Conservation (phyloP, 2,113 vertebrate species). For the Thymallus thymallus region DNA sequence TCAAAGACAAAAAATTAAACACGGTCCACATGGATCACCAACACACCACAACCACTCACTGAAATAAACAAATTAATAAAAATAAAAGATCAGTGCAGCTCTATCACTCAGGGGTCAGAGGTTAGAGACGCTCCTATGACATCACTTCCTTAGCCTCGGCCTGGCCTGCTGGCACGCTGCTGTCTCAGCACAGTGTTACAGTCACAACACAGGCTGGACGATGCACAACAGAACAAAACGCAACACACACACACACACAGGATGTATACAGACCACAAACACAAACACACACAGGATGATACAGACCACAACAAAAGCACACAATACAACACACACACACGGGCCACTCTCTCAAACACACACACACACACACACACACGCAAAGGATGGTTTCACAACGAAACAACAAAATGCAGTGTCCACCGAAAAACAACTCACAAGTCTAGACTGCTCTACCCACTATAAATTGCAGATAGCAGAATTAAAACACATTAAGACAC, state of each 20-base stretch:
- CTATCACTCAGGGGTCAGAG: constrained; percentile 61
- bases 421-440: background rate
- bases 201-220: constrained; percentile 62
- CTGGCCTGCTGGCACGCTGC: constrained; percentile 59
- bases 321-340: background rate
- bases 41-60: constrained; percentile 81
- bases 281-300: background rate
- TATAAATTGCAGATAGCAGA: too few species aligned
- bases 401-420: background rate
- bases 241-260: constrained; percentile 1
- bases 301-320: background rate
- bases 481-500: background rate
- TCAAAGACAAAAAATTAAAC: constrained; percentile 73
- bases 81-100: constrained; percentile 77
- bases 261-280: background rate
- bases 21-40: constrained; percentile 81
- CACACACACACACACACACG: background rate
- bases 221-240: background rate
- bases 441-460: too few species aligned
- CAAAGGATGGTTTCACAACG: background rate
- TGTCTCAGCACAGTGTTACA: constrained; percentile 67
- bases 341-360: background rate
- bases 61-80: constrained; percentile 74
- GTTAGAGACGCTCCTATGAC: constrained; percentile 65
- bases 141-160: constrained; percentile 75